These are phyloP conservation scores for Trypoxylus dichotomus DNA, from an alignment of 1,140 invertebrate species.

Conservation along the genomic window DNA sequence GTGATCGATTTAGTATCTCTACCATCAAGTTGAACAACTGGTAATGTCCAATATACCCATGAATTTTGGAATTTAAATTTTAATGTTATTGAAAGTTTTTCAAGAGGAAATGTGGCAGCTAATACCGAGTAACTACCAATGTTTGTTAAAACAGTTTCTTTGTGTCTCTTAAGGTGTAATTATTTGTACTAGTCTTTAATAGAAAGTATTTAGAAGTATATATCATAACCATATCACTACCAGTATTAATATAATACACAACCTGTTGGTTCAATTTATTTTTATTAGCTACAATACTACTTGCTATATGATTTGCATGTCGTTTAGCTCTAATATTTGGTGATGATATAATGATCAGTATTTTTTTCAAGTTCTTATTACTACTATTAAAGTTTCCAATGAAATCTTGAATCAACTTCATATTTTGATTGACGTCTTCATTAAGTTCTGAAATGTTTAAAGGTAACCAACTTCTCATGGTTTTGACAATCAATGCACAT, in stretches of 20 bases:
- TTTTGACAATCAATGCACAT: background rate
- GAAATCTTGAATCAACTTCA: background rate
- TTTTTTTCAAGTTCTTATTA: background rate
- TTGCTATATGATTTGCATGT: background rate
- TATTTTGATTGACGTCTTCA: background rate
- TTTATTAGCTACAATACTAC: background rate
- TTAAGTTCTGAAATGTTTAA: slow-evolving; percentile 1
- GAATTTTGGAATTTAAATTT: slow-evolving; percentile 46
- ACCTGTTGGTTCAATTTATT: background rate
- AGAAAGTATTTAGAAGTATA: slow-evolving; percentile 45
- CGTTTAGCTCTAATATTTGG: slow-evolving; percentile 31
- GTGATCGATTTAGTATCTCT: slow-evolving; percentile 32
- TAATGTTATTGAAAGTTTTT: slow-evolving; percentile 43
- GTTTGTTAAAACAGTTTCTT: slow-evolving; percentile 34
- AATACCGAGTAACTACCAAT: slow-evolving; percentile 33
- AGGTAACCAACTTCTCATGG: background rate
- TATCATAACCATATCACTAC: slow-evolving; percentile 39
- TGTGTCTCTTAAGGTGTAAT: slow-evolving; percentile 37
- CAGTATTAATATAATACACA: background rate
- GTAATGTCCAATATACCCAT: slow-evolving; percentile 48
- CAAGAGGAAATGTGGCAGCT: slow-evolving; percentile 35
- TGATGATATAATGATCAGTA: slow-evolving; percentile 4
- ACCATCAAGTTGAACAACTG: slow-evolving; percentile 39
- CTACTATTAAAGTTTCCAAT: background rate
- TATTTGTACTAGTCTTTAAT: slow-evolving; percentile 37